Evolutionary conservation across 1,140 invertebrate genomes (phyloP).

Genomic region (Drosophila bipectinata): DNA sequence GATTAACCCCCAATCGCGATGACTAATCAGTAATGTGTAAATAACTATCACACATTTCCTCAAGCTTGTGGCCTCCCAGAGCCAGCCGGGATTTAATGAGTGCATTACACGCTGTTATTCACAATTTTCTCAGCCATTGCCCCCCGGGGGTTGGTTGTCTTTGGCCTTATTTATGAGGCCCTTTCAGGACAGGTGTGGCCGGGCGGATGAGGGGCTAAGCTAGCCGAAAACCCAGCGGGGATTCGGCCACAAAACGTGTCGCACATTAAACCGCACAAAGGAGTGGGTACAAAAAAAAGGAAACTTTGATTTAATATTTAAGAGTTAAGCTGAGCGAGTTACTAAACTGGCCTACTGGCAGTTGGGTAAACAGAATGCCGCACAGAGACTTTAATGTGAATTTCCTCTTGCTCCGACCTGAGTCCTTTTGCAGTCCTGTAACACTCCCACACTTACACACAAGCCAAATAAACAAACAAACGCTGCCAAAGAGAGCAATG

Average conservation of each 20-base stretch:
- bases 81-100: conserved; percentile 65
- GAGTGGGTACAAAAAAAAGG: not conserved
- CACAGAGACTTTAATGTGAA: conserved; percentile 60
- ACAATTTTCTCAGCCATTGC: conserved; percentile 70
- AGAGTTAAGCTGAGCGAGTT: conserved; percentile 20
- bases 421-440: not conserved
- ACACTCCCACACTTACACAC: conserved; percentile 19
- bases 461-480: conserved; percentile 78
- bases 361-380: conserved; percentile 39
- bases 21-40: conserved; percentile 3
- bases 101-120: conserved; percentile 75
- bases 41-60: not conserved
- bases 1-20: not conserved
- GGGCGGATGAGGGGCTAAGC: conserved; percentile 11
- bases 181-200: conserved; percentile 3
- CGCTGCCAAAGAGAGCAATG: conserved; percentile 76
- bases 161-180: conserved; percentile 32
- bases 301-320: conserved; percentile 51
- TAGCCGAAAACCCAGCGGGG: conserved; percentile 19
- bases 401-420: conserved; percentile 28
- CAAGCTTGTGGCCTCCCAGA: not conserved
- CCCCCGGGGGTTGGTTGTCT: conserved; percentile 14
- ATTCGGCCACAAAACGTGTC: conserved; percentile 28
- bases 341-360: conserved; percentile 35
- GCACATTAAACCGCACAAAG: conserved; percentile 36